Percentiles rank a stretch among this genome's conserved stretches.
Conservation (phyloP, 2,888 invertebrate species). For the Ecliptopera silaceata region DNA sequence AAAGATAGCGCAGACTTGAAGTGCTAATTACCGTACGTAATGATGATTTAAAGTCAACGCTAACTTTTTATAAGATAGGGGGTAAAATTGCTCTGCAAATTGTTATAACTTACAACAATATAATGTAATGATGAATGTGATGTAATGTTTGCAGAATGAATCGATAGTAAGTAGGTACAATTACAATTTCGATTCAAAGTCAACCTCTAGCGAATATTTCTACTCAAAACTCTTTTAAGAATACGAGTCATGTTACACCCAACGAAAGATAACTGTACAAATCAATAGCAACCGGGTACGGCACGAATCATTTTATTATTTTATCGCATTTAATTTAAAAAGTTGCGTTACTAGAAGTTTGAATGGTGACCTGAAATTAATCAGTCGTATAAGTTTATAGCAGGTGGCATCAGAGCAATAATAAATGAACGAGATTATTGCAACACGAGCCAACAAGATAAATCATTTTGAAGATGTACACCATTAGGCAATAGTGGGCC, state of each 20-base stretch:
- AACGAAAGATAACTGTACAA: constrained; percentile 33
- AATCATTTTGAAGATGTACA: constrained; percentile 15
- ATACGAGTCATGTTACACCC: background rate
- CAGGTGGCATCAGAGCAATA: constrained; percentile 10
- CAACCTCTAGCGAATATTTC: no score
- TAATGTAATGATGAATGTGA: no score
- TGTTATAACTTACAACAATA: no score
- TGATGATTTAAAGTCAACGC: no score
- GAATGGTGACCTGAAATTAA: constrained; percentile 30
- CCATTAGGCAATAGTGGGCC: background rate
- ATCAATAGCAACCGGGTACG: constrained; percentile 31
- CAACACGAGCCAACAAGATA: constrained; percentile 14
- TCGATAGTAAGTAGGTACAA: no score
- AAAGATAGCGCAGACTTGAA: no score
- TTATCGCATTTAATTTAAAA: constrained; percentile 34
- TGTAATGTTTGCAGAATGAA: no score
- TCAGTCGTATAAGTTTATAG: constrained; percentile 34
- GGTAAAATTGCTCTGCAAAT: no score
- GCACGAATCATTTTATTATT: constrained; percentile 32
- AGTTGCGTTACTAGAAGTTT: constrained; percentile 35
- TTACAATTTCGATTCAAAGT: no score
- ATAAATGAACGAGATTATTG: constrained; percentile 20
- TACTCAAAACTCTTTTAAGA: no score
- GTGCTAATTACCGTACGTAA: no score
- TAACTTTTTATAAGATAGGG: no score